These are phyloP conservation scores for Capitella teleta DNA, from an alignment of 1,140 invertebrate species.

Conservation along the genomic window DNA sequence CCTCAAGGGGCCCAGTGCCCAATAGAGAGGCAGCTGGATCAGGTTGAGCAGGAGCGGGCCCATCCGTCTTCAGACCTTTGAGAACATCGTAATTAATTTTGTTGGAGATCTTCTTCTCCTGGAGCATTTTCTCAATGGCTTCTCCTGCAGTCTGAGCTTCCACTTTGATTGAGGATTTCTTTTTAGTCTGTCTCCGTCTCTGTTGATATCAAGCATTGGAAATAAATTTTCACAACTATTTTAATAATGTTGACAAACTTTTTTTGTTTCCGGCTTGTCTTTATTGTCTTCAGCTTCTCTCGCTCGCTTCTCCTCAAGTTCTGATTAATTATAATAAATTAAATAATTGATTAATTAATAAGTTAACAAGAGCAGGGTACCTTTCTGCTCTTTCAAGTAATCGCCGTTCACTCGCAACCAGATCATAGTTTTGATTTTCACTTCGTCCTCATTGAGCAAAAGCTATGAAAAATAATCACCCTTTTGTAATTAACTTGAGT, in stretches of 20 bases:
- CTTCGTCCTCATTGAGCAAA: slow-evolving; percentile 71
- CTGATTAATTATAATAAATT: too few species aligned
- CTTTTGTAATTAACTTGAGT: neutral
- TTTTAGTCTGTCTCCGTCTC: neutral
- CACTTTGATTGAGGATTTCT: neutral
- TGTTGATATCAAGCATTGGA: neutral
- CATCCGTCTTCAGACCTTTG: slow-evolving; percentile 55
- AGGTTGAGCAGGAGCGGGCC: slow-evolving; percentile 9
- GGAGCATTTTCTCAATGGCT: slow-evolving; percentile 87
- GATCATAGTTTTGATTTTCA: slow-evolving; percentile 61
- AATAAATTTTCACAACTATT: neutral
- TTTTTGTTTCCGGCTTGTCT: neutral
- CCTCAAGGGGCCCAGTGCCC: slow-evolving; percentile 17
- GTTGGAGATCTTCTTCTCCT: slow-evolving; percentile 85
- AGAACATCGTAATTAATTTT: slow-evolving; percentile 98
- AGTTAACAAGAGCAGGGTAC: slow-evolving; percentile 41
- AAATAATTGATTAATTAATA: neutral
- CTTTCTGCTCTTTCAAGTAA: slow-evolving; percentile 69
- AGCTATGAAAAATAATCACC: slow-evolving; percentile 44
- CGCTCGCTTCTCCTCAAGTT: too few species aligned
- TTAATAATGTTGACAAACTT: too few species aligned
- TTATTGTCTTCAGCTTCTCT: neutral
- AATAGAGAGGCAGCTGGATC: slow-evolving; percentile 8
- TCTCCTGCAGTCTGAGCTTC: slow-evolving; percentile 68
- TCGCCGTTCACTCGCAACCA: slow-evolving; percentile 76